A percentile compares a stretch with the other conserved stretches of the same genome.
phyloP scores from a whole-genome alignment of 2,888 invertebrate genomes.

The Torymus texanus region DNA sequence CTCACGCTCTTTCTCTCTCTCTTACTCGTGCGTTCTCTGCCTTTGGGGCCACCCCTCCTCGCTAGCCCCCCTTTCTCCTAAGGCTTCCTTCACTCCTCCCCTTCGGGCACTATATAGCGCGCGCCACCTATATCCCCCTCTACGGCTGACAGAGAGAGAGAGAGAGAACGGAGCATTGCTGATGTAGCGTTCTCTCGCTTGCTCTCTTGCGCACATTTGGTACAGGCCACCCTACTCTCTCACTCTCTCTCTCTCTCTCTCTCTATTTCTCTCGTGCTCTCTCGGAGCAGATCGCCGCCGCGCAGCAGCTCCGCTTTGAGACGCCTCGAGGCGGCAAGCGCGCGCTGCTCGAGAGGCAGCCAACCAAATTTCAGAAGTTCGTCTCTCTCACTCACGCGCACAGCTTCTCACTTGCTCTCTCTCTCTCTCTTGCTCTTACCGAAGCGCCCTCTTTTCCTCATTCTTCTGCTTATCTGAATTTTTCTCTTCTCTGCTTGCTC shows the following conservation, averaged over 20 bases:
- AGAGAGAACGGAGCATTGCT: too few species aligned
- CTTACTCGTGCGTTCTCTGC: conserved; percentile 7
- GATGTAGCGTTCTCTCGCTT: too few species aligned
- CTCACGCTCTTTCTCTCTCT: not conserved
- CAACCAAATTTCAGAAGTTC: conserved; percentile 72
- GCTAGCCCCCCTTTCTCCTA: conserved; percentile 32
- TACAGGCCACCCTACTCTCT: conserved; percentile 12
- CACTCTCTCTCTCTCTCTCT: conserved; percentile 52
- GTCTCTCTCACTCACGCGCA: conserved; percentile 41
- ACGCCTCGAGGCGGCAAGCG: conserved; percentile 55
- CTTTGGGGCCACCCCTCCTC: conserved; percentile 44
- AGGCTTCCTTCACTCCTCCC: conserved; percentile 56
- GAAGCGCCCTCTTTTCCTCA: conserved; percentile 43
- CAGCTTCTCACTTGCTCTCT: conserved; percentile 1
- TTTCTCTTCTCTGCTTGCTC: conserved; percentile 48
- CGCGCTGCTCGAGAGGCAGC: conserved; percentile 64
- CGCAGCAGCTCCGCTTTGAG: conserved; percentile 43
- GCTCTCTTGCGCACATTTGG: too few species aligned
- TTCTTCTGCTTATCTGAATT: conserved; percentile 53
- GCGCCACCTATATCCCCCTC: conserved; percentile 46
- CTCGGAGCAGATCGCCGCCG: conserved; percentile 16
- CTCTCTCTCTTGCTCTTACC: conserved; percentile 20
- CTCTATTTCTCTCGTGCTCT: conserved; percentile 29
- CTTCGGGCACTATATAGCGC: conserved; percentile 13
- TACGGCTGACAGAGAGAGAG: not conserved